A percentile compares a stretch with the other conserved stretches of the same genome.
Evolutionary conservation across 2,113 vertebrate species (phyloP).

Genomic region (Xiphophorus maculatus): DNA sequence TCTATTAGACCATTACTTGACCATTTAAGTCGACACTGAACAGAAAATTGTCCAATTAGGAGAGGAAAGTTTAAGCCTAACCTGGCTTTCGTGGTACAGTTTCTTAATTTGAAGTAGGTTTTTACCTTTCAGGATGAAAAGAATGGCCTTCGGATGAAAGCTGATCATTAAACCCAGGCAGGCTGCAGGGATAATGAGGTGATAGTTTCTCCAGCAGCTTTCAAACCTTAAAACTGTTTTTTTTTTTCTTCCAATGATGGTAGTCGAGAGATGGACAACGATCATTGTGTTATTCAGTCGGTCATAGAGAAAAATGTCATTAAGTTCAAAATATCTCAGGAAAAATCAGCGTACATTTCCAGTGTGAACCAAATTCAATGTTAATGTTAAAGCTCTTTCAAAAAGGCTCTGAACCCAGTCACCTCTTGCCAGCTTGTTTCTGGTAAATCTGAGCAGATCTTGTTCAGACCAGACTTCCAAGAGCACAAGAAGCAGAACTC

Average conservation of each 20-base stretch:
- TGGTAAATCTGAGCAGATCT: too few relatives aligned
- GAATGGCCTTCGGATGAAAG: neutral
- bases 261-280: too few relatives aligned
- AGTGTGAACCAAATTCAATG: too few relatives aligned
- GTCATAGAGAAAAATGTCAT: neutral
- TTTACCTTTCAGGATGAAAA: neutral
- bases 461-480: too few relatives aligned
- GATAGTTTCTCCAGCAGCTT: conserved; percentile 9
- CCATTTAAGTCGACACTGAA: too few relatives aligned
- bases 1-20: neutral
- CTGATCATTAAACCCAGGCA: rapidly evolving
- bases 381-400: too few relatives aligned
- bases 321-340: neutral
- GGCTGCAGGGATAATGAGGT: neutral
- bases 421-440: too few relatives aligned
- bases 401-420: too few relatives aligned
- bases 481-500: too few relatives aligned
- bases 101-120: neutral
- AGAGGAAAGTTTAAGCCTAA: neutral
- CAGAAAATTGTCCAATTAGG: neutral
- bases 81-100: neutral
- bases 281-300: neutral
- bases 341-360: neutral
- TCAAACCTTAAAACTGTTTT: neutral
- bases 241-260: too few relatives aligned